Percentiles rank a stretch among this genome's conserved stretches.
Conservation (phyloP, 1,140 invertebrate species). For the Hylyphantes graminicola region DNA sequence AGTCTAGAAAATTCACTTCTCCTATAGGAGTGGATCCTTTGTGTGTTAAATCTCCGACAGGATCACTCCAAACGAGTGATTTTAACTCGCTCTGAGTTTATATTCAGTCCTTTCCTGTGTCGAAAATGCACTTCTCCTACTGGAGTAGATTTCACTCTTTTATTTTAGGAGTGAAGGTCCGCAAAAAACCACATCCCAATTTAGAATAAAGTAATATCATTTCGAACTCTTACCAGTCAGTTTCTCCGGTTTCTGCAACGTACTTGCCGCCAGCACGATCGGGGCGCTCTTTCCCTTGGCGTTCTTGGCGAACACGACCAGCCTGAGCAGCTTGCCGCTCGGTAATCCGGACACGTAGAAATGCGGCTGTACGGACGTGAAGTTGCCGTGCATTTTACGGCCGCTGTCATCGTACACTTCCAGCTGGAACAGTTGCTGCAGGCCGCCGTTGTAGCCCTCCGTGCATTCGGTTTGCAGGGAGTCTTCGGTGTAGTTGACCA, state of each 20-base stretch:
- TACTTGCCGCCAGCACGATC: slow-evolving; percentile 59
- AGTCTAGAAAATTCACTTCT: no score
- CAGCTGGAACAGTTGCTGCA: slow-evolving; percentile 61
- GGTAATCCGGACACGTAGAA: slow-evolving; percentile 60
- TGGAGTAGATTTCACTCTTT: no score
- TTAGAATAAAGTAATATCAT: no score
- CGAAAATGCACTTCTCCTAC: no score
- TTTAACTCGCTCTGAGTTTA: no score
- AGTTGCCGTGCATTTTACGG: slow-evolving; percentile 46
- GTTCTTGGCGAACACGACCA: slow-evolving; percentile 78
- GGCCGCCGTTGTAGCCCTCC: slow-evolving; percentile 63
- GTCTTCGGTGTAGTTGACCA: slow-evolving; percentile 63
- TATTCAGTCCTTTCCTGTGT: no score
- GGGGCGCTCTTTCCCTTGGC: slow-evolving; percentile 77
- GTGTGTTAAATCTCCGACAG: no score
- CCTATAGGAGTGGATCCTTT: no score
- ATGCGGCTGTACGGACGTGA: slow-evolving; percentile 63
- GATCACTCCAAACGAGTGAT: no score
- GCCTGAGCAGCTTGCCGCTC: slow-evolving; percentile 59
- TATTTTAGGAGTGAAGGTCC: no score
- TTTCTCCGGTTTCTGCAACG: slow-evolving; percentile 55
- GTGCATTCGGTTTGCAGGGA: slow-evolving; percentile 61
- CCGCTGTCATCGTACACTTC: slow-evolving; percentile 61
- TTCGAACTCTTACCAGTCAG: slow-evolving; percentile 39
- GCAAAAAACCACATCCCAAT: no score